A percentile compares a stretch with the other conserved stretches of the same genome.
These are phyloP conservation scores for Gastracanthus pulcherrimus DNA, from an alignment of 2,888 invertebrate species.

Conservation along the genomic window DNA sequence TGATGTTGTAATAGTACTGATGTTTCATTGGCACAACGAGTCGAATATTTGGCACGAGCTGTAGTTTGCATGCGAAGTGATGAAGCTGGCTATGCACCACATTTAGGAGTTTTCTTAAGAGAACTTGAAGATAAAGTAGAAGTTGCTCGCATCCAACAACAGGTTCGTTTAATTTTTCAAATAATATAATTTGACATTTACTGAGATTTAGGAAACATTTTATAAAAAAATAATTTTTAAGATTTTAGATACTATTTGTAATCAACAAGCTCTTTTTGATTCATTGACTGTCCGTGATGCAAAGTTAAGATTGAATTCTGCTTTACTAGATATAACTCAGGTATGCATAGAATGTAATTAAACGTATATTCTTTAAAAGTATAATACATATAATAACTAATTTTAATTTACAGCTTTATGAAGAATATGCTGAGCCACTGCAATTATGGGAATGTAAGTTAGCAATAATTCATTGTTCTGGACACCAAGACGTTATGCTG, in stretches of 20 bases:
- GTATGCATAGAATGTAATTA: slow-evolving; percentile 73
- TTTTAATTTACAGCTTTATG: slow-evolving; percentile 76
- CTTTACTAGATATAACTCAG: slow-evolving; percentile 92
- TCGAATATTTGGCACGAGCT: slow-evolving; percentile 94
- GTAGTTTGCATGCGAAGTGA: slow-evolving; percentile 97
- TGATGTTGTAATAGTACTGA: slow-evolving; percentile 81
- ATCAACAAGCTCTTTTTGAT: slow-evolving; percentile 73
- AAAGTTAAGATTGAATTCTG: slow-evolving; percentile 86
- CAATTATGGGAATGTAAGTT: slow-evolving; percentile 95
- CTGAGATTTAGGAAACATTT: background rate
- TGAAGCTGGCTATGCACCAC: slow-evolving; percentile 85
- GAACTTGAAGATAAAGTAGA: slow-evolving; percentile 96
- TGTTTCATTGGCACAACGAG: slow-evolving; percentile 87
- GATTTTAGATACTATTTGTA: slow-evolving; percentile 84
- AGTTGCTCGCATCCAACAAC: slow-evolving; percentile 91
- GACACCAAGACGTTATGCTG: slow-evolving; percentile 91
- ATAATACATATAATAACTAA: background rate
- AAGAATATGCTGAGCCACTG: slow-evolving; percentile 94
- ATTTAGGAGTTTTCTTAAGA: slow-evolving; percentile 88
- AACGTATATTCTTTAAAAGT: background rate
- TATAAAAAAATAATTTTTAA: slow-evolving; percentile 64
- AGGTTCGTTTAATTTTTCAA: slow-evolving; percentile 66
- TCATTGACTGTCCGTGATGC: slow-evolving; percentile 78
- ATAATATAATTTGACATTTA: background rate
- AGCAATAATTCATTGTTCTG: slow-evolving; percentile 96